A percentile compares a stretch with the other conserved stretches of the same genome.
These are phyloP conservation scores for Drosophila fuyamai DNA, from an alignment of 1,140 invertebrate genomes.

Conservation along the genomic window DNA sequence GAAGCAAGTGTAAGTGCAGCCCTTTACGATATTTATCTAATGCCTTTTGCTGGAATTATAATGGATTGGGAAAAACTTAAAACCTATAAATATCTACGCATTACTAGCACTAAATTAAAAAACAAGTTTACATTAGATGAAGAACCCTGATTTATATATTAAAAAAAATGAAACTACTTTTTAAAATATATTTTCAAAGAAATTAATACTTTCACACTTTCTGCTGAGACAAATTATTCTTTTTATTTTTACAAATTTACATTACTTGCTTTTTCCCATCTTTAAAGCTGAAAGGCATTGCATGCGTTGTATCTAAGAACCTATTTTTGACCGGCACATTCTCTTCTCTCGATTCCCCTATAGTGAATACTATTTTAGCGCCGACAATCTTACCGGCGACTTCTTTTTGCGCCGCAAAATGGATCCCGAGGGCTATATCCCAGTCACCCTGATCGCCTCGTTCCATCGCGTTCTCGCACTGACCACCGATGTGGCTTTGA, in stretches of 20 bases:
- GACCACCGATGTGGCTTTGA: slow-evolving; percentile 92
- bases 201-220: no score
- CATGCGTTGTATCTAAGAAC: neutral
- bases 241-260: no score
- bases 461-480: slow-evolving; percentile 97
- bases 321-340: neutral
- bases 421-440: slow-evolving; percentile 96
- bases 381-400: slow-evolving; percentile 97
- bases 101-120: neutral
- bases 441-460: slow-evolving; percentile 96
- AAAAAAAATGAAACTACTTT: no score
- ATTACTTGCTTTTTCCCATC: neutral
- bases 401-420: slow-evolving; percentile 99
- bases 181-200: no score
- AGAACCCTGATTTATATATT: no score
- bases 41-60: slow-evolving; percentile 18
- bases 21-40: neutral
- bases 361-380: slow-evolving; percentile 99
- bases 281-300: slow-evolving; percentile 24
- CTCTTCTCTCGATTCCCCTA: slow-evolving; percentile 8
- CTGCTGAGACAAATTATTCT: no score
- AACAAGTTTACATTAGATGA: no score
- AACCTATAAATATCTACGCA: neutral
- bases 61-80: neutral
- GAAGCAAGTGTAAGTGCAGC: slow-evolving; percentile 91